phyloP scores from a whole-genome alignment of 1,140 invertebrate genomes.

The Ylistrum balloti region DNA sequence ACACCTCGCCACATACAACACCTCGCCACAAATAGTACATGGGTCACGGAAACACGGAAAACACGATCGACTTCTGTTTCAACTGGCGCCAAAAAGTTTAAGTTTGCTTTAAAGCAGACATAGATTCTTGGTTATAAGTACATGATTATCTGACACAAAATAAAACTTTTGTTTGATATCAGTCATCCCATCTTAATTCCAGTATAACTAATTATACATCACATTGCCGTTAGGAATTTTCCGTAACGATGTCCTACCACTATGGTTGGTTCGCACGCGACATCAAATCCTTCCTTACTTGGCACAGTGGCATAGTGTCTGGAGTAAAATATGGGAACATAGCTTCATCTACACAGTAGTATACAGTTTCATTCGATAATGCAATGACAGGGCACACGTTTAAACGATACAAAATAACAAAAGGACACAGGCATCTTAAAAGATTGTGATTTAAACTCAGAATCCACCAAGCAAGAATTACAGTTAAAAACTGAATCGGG shows the following conservation, averaged over 20 bases:
- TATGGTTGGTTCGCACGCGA: background rate
- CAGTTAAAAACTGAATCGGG: too few species aligned
- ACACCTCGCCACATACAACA: background rate
- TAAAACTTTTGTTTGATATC: slow-evolving; percentile 12
- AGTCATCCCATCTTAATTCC: slow-evolving; percentile 23
- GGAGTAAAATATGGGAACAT: too few species aligned
- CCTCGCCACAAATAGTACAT: background rate
- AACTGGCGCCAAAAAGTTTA: background rate
- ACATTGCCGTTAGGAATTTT: background rate
- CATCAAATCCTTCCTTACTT: background rate
- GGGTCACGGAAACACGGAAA: background rate
- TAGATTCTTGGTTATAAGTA: background rate
- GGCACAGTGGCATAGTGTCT: background rate
- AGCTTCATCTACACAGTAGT: too few species aligned
- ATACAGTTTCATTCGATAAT: too few species aligned
- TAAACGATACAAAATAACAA: too few species aligned
- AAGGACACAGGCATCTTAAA: too few species aligned
- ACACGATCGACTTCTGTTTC: slow-evolving; percentile 1
- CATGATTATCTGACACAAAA: slow-evolving; percentile 23
- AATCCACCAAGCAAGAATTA: too few species aligned
- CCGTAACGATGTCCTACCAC: background rate
- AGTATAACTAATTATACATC: background rate
- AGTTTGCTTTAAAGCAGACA: background rate
- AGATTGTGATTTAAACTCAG: too few species aligned
- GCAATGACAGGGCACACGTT: too few species aligned